phyloP scores from a whole-genome alignment of 1,140 invertebrate species.

The Drosophila nebulosa region DNA sequence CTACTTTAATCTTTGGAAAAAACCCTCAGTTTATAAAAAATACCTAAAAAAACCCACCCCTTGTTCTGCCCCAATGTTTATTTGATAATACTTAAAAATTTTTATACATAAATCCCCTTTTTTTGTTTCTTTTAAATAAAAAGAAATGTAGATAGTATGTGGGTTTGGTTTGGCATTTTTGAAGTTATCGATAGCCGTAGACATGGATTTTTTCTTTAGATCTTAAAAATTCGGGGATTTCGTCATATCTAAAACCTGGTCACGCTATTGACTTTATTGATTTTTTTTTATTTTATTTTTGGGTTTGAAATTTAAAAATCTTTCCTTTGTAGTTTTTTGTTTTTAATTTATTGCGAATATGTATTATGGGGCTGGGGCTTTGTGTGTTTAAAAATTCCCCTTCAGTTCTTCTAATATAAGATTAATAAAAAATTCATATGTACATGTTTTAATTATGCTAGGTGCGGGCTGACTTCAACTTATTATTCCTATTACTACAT shows the following conservation, averaged over 20 bases:
- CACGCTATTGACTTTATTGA: background rate
- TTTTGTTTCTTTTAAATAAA: background rate
- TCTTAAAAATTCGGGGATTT: too few species aligned
- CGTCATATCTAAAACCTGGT: background rate
- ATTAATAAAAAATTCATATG: background rate
- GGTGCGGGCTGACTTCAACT: constrained; percentile 21
- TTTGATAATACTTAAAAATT: background rate
- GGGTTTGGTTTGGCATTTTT: too few species aligned
- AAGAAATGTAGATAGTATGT: too few species aligned
- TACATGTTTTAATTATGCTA: constrained; percentile 29
- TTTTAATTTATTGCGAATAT: constrained; percentile 45
- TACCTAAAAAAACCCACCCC: constrained; percentile 44
- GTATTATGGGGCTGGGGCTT: constrained; percentile 48
- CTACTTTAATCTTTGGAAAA: constrained; percentile 28
- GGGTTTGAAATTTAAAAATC: background rate
- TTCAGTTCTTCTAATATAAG: constrained; percentile 61
- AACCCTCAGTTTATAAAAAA: constrained; percentile 43
- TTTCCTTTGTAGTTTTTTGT: constrained; percentile 19
- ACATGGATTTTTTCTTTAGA: too few species aligned
- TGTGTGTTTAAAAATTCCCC: constrained; percentile 54
- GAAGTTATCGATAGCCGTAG: too few species aligned
- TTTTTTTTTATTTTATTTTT: constrained; percentile 2
- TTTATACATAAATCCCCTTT: background rate
- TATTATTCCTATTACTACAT: background rate
- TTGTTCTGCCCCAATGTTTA: constrained; percentile 49